These are phyloP conservation scores for Chelonia mydas DNA, from an alignment of 2,797 vertebrate genomes.

Conservation along the genomic window DNA sequence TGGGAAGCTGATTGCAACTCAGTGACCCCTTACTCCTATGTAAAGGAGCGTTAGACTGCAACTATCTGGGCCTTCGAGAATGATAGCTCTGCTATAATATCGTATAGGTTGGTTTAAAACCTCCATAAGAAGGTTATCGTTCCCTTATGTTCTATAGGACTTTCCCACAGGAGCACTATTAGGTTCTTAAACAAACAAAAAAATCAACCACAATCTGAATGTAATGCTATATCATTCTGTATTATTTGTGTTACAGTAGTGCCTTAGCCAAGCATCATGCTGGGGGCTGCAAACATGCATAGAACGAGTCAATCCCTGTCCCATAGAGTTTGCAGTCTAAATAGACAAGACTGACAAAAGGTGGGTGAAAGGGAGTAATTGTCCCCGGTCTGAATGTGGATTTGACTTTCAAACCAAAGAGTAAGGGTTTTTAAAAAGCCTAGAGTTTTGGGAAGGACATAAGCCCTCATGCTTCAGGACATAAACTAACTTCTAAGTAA, in stretches of 20 bases:
- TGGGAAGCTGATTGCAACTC: fast-evolving
- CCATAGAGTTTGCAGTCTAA: not conserved
- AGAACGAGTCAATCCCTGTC: not conserved
- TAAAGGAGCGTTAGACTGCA: not conserved
- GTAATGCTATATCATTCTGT: not conserved
- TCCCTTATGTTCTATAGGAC: not conserved
- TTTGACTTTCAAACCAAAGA: not conserved
- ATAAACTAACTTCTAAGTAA: not conserved
- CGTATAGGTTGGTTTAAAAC: not conserved
- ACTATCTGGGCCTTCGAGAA: not conserved
- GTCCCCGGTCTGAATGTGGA: not conserved
- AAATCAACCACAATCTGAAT: not conserved
- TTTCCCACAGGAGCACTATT: not conserved
- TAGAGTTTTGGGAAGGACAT: not conserved
- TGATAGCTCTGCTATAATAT: not conserved
- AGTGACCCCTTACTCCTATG: not conserved
- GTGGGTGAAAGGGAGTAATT: not conserved
- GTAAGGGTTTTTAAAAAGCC: not conserved
- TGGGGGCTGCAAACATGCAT: not conserved
- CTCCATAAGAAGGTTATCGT: fast-evolving
- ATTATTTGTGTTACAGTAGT: not conserved
- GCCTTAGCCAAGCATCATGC: slow-evolving; percentile 1
- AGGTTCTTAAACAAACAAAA: fast-evolving
- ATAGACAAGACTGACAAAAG: not conserved
- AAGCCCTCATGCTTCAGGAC: not conserved